Base-by-base conservation (phyloP, 2,113 vertebrate genomes). In the Laterallus jamaicensis region DNA sequence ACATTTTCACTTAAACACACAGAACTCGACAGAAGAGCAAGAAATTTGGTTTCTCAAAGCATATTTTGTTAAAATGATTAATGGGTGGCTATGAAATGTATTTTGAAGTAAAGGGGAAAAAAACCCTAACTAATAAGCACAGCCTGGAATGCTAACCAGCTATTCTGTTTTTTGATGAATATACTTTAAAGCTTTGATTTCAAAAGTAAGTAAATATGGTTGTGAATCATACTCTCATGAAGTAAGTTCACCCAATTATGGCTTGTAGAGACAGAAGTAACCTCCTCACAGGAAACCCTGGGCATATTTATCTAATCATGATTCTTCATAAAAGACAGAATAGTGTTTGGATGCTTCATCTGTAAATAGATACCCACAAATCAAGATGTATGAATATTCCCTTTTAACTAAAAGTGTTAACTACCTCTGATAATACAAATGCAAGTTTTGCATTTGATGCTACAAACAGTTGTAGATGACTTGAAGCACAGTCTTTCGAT, bases 301-400 rank as follows among this genome's bases (percentile, higher is more conserved):
- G 2, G 15, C 10, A 39, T 42, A 78, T 92, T 71, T 52, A 67
- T 18, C 10, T 32, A 17, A 8, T 67, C 47, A 39, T 52, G 16
- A 50, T 10, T 67, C 82, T 78, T 32, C 29, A 40, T 67, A 71
- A 91, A 62, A 67, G 6, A 16, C 39, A 42, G 20, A 79, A 49
- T 1, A 82, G 13, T 12, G 6, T n/a, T 55, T 67, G 37, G 17
- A 67, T 62, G 14, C 12, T 86, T 76, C 82, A 54, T 47, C 39
- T 29, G 78, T 47, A 84, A 81, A 86, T 4, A 78, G n/a, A 42
- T 31, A 59, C 7, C 68, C 17, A 64, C 18, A 52, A 82, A 90
- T 21, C 0, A 0, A 56, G 29, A 70, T 10, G 13, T n/a, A 79
- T 2, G 5, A 82, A 79, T 76, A 63, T 42, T 50, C 26, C 14